A percentile compares a stretch with the other conserved stretches of the same genome.
Evolutionary conservation across 2,113 vertebrate species (phyloP).

Genomic region (Dicaeum eximium): DNA sequence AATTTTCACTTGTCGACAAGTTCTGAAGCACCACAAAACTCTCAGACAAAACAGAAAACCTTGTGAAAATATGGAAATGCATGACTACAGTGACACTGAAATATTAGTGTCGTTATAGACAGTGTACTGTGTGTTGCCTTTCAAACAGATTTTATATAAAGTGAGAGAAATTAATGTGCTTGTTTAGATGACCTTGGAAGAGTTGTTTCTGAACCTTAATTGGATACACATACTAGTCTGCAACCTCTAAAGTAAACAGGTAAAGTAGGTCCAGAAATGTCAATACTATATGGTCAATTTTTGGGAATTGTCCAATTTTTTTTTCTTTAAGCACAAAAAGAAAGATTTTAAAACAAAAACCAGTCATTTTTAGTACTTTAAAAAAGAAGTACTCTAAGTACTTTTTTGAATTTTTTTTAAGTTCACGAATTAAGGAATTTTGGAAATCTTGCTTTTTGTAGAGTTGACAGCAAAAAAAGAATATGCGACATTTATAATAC

Average conservation of each 20-base stretch:
- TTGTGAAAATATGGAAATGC: background rate
- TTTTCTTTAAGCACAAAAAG: background rate
- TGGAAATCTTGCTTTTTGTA: background rate
- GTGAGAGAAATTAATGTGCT: background rate
- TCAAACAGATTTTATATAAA: background rate
- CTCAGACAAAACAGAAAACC: background rate
- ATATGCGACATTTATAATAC: rapidly evolving
- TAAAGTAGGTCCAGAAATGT: background rate
- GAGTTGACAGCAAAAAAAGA: background rate
- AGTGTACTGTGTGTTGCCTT: background rate
- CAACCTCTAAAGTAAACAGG: background rate
- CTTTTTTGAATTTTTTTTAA: background rate
- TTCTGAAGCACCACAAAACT: background rate
- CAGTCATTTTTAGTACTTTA: background rate
- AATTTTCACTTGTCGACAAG: background rate
- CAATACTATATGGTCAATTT: background rate
- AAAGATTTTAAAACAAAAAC: background rate
- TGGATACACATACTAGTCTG: background rate
- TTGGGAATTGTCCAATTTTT: background rate
- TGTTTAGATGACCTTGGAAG: background rate
- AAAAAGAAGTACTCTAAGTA: background rate
- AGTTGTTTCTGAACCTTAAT: background rate
- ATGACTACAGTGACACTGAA: background rate
- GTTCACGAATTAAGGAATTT: background rate
- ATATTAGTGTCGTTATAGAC: background rate